Percentiles rank a stretch among this genome's conserved stretches.
Evolutionary conservation across 2,888 invertebrate genomes (phyloP).

Genomic region (Anarsia innoxiella): DNA sequence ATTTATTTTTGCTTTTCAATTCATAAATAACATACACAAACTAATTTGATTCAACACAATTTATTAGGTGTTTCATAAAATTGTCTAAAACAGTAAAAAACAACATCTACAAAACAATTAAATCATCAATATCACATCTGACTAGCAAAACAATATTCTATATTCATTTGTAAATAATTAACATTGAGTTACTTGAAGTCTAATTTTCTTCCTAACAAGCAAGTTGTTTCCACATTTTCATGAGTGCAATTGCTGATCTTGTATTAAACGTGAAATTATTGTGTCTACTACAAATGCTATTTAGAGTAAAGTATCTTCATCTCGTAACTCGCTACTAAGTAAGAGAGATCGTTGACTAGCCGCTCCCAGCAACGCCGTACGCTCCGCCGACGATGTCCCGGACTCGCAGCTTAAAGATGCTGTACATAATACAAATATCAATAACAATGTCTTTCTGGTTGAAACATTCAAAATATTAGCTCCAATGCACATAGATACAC

Average conservation of each 20-base stretch:
- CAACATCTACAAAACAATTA: conserved; percentile 2
- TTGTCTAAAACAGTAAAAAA: conserved; percentile 17
- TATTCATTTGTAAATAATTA: background rate
- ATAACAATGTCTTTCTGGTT: too few relatives aligned
- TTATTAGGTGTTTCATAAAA: too few relatives aligned
- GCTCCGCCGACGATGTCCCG: conserved; percentile 76
- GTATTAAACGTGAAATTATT: too few relatives aligned
- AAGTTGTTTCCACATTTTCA: too few relatives aligned
- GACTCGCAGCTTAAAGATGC: conserved; percentile 80
- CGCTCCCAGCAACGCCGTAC: conserved; percentile 79
- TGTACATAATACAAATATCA: conserved; percentile 25
- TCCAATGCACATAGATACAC: too few relatives aligned
- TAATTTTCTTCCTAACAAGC: background rate
- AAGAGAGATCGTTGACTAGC: conserved; percentile 85
- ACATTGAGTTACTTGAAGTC: background rate
- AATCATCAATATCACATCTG: conserved; percentile 17
- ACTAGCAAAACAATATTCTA: background rate
- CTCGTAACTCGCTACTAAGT: conserved; percentile 85
- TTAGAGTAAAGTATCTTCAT: conserved; percentile 90
- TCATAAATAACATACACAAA: background rate
- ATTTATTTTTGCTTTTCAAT: conserved; percentile 11
- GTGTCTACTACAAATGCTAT: too few relatives aligned
- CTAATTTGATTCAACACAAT: conserved; percentile 21
- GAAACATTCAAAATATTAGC: too few relatives aligned
- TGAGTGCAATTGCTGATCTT: too few relatives aligned